A percentile compares a stretch with the other conserved stretches of the same genome.
phyloP scores from a whole-genome alignment of 2,888 invertebrate species.

The Oligia strigilis region DNA sequence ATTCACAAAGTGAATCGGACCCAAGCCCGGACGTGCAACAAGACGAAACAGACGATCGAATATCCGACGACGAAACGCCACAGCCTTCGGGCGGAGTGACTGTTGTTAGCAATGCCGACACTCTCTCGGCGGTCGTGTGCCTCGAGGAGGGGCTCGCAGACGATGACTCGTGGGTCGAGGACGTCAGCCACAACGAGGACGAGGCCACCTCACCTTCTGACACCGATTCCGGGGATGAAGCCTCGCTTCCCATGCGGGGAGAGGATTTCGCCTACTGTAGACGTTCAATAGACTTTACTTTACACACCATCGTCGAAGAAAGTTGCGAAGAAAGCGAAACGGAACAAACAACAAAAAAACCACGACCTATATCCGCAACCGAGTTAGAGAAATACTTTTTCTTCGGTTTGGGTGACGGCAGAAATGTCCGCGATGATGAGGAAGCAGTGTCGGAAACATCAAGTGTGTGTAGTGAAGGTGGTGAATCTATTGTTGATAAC shows the following conservation, averaged over 20 bases:
- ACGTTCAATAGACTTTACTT: constrained; percentile 95
- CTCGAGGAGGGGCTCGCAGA: constrained; percentile 97
- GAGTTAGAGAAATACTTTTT: constrained; percentile 98
- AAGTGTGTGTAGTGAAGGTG: constrained; percentile 95
- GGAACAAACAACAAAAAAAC: constrained; percentile 92
- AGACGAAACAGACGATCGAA: constrained; percentile 85
- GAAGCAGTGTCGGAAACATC: constrained; percentile 95
- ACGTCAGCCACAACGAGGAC: constrained; percentile 95
- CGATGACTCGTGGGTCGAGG: constrained; percentile 98
- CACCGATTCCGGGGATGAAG: constrained; percentile 93
- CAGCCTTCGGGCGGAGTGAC: constrained; percentile 91
- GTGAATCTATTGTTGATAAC: constrained; percentile 93
- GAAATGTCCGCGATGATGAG: constrained; percentile 90
- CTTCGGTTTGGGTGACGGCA: constrained; percentile 95
- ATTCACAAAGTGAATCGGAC: constrained; percentile 90
- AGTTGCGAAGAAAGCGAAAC: constrained; percentile 98
- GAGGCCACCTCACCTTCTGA: constrained; percentile 93
- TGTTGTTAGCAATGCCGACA: constrained; percentile 93
- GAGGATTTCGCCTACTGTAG: constrained; percentile 96
- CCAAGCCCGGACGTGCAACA: constrained; percentile 76
- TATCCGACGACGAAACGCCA: constrained; percentile 85
- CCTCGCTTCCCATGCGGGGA: constrained; percentile 93
- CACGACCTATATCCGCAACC: constrained; percentile 94
- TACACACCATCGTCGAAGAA: constrained; percentile 98
- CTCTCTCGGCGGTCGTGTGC: constrained; percentile 93